Evolutionary conservation across 2,888 invertebrate genomes (phyloP).

Genomic region (Caradrina clavipalpis): DNA sequence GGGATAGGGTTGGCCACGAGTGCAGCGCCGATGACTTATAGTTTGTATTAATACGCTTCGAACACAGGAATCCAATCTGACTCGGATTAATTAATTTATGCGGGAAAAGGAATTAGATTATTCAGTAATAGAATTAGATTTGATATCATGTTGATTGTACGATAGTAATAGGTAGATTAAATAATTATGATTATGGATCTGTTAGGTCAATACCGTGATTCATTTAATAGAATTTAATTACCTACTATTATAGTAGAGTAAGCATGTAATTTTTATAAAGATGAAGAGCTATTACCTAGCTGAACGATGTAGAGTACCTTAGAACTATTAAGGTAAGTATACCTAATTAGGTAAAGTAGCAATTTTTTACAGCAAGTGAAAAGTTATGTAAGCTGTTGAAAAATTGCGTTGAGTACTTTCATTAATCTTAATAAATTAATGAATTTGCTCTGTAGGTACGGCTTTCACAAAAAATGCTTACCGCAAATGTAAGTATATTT

Average conservation of each 20-base stretch:
- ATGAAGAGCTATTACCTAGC: slow-evolving; percentile 17
- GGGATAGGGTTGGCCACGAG: slow-evolving; percentile 85
- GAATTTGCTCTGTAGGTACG: slow-evolving; percentile 37
- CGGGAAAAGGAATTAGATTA: slow-evolving; percentile 63
- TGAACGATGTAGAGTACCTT: slow-evolving; percentile 17
- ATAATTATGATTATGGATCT: slow-evolving; percentile 14
- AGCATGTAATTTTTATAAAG: background rate
- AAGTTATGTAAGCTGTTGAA: slow-evolving; percentile 58
- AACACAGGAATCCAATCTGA: slow-evolving; percentile 84
- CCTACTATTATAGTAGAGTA: background rate
- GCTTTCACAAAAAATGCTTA: slow-evolving; percentile 36
- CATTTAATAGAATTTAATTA: background rate
- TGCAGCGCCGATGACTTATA: slow-evolving; percentile 86
- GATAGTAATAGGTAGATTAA: slow-evolving; percentile 2
- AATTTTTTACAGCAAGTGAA: slow-evolving; percentile 37
- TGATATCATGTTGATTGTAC: slow-evolving; percentile 19
- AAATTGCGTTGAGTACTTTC: slow-evolving; percentile 48
- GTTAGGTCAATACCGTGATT: background rate
- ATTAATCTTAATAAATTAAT: slow-evolving; percentile 55
- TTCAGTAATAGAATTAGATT: slow-evolving; percentile 62
- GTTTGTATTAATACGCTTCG: slow-evolving; percentile 86
- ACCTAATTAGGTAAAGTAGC: slow-evolving; percentile 48
- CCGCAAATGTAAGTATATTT: slow-evolving; percentile 35
- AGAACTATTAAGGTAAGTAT: slow-evolving; percentile 33
- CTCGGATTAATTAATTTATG: slow-evolving; percentile 84